Conservation (phyloP, 2,797 vertebrate species). For the Gambusia yucatana region DNA sequence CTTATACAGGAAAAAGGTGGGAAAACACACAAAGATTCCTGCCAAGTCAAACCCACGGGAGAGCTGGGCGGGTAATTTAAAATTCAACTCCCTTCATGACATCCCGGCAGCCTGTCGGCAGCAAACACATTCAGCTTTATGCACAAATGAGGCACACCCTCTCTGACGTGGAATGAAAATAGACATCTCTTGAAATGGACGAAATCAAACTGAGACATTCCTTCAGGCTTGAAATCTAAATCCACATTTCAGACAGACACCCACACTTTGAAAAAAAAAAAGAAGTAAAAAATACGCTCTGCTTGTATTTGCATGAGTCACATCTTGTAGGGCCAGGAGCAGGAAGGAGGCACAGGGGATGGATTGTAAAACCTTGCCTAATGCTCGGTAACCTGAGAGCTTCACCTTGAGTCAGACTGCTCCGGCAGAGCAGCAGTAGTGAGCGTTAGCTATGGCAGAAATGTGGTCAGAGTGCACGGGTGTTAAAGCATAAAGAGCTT, state of each 20-base stretch:
- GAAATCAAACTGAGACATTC: not conserved
- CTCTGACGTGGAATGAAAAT: constrained; percentile 22
- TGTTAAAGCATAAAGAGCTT: constrained; percentile 35
- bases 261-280: not conserved
- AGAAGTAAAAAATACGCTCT: not conserved
- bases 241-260: not conserved
- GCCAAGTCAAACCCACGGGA: constrained; percentile 62
- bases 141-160: constrained; percentile 39
- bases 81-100: constrained; percentile 43
- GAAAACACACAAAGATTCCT: constrained; percentile 32
- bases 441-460: constrained; percentile 35
- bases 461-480: constrained; percentile 29
- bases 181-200: constrained; percentile 1
- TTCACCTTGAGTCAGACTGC: constrained; percentile 64
- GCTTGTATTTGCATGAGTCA: constrained; percentile 32
- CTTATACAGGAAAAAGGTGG: constrained; percentile 42
- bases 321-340: constrained; percentile 44
- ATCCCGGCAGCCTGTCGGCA: constrained; percentile 23
- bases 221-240: not conserved
- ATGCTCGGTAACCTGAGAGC: constrained; percentile 63
- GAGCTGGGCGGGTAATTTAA: constrained; percentile 68
- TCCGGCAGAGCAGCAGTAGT: constrained; percentile 32
- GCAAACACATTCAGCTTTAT: constrained; percentile 66
- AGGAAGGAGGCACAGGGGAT: constrained; percentile 63
- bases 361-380: constrained; percentile 66